Percentiles rank a stretch among this genome's conserved stretches.
Evolutionary conservation across 2,888 invertebrate genomes (phyloP).

Genomic region (Apomyelois bistriatella): DNA sequence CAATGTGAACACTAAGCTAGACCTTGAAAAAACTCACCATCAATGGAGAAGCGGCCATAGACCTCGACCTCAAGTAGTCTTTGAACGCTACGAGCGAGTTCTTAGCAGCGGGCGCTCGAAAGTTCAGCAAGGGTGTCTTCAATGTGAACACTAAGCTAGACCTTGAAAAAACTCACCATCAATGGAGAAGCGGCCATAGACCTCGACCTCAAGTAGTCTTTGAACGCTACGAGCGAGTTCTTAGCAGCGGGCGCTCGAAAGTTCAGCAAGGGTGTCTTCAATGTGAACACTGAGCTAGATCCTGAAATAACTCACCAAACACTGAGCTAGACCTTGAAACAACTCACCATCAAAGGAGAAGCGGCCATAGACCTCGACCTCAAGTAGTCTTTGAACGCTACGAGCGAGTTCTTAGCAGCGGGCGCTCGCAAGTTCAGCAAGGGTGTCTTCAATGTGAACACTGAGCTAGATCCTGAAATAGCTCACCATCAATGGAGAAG

Average conservation of each 20-base stretch:
- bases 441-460: too few relatives aligned
- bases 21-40: too few relatives aligned
- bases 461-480: too few relatives aligned
- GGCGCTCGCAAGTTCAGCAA: constrained; percentile 82
- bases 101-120: constrained; percentile 87
- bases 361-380: constrained; percentile 88
- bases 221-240: constrained; percentile 86
- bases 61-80: constrained; percentile 89
- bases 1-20: too few relatives aligned
- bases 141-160: too few relatives aligned
- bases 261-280: too few relatives aligned
- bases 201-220: constrained; percentile 88
- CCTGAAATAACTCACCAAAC: constrained; percentile 64
- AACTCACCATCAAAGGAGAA: too few relatives aligned
- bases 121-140: constrained; percentile 36
- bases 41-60: constrained; percentile 88
- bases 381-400: constrained; percentile 89
- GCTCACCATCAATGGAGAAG: background rate
- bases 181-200: constrained; percentile 78
- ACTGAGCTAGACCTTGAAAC: too few relatives aligned
- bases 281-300: constrained; percentile 19
- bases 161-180: too few relatives aligned
- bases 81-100: constrained; percentile 87
- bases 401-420: constrained; percentile 86
- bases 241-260: constrained; percentile 88